Conservation (phyloP, 2,888 invertebrate species). For the Litoditis marina region DNA sequence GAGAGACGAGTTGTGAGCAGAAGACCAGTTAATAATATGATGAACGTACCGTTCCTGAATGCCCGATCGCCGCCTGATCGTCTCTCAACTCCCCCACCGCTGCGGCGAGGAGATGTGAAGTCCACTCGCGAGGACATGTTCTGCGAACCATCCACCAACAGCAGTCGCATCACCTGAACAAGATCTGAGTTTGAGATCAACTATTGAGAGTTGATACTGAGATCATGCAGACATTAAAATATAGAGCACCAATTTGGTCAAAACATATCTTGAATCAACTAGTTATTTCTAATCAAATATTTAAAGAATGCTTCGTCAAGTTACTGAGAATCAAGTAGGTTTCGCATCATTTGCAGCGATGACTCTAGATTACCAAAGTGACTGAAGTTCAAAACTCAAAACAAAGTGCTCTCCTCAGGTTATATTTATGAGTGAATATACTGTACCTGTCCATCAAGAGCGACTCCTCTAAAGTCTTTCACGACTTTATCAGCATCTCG, state of each 20-base stretch:
- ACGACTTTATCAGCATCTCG: slow-evolving; percentile 34
- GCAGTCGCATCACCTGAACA: slow-evolving; percentile 6
- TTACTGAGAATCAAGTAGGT: slow-evolving; percentile 4
- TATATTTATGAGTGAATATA: no score
- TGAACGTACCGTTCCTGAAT: not conserved
- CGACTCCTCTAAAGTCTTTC: slow-evolving; percentile 29
- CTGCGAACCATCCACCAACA: slow-evolving; percentile 6
- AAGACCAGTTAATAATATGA: no score
- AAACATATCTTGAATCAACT: no score
- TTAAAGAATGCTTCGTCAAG: no score
- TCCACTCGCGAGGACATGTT: not conserved
- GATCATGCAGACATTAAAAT: not conserved
- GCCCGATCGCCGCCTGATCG: not conserved
- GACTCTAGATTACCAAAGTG: no score
- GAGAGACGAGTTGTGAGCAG: no score
- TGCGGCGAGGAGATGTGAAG: not conserved
- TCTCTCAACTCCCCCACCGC: not conserved
- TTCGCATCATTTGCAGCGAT: no score
- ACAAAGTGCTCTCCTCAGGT: no score
- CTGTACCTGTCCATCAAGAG: slow-evolving; percentile 38
- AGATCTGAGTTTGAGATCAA: no score
- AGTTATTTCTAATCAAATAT: no score
- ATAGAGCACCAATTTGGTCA: no score
- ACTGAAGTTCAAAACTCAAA: no score
- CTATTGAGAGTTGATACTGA: not conserved